These are phyloP conservation scores for Enhydra lutris DNA, from an alignment of 2,113 vertebrate species.

Conservation along the genomic window DNA sequence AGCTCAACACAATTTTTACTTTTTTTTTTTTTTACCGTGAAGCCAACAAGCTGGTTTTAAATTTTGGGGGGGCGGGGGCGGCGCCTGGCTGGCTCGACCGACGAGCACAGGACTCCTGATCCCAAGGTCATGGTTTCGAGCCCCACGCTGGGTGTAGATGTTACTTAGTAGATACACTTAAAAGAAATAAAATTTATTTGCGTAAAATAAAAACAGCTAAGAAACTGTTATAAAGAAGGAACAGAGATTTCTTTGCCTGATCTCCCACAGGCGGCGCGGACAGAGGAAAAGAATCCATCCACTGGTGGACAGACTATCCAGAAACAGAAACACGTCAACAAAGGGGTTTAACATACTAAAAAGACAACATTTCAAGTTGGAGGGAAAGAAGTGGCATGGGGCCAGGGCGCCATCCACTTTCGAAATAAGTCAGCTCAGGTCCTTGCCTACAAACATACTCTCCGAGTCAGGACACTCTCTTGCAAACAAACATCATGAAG, in stretches of 20 bases:
- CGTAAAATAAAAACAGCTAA: neutral
- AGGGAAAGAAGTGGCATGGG: too few species aligned
- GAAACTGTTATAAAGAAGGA: fast-evolving
- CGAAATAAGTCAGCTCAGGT: fast-evolving
- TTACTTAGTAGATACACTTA: neutral
- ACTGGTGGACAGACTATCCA: neutral
- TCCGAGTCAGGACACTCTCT: fast-evolving
- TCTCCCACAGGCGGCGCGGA: neutral
- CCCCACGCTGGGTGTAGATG: neutral
- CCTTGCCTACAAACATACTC: neutral
- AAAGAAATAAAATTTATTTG: neutral
- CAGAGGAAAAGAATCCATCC: too few species aligned
- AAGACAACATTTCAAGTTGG: neutral
- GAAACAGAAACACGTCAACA: fast-evolving
- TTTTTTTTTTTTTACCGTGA: too few species aligned
- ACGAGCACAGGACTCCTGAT: neutral
- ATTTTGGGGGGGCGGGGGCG: too few species aligned
- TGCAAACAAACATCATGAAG: fast-evolving
- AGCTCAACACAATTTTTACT: neutral
- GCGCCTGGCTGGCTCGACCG: neutral
- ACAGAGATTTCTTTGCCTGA: fast-evolving
- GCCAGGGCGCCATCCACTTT: fast-evolving
- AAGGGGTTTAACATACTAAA: fast-evolving
- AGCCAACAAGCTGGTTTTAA: neutral
- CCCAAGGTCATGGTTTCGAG: neutral